These are phyloP conservation scores for Hydropsyche tenuis DNA, from an alignment of 1,140 invertebrate species.

Conservation along the genomic window DNA sequence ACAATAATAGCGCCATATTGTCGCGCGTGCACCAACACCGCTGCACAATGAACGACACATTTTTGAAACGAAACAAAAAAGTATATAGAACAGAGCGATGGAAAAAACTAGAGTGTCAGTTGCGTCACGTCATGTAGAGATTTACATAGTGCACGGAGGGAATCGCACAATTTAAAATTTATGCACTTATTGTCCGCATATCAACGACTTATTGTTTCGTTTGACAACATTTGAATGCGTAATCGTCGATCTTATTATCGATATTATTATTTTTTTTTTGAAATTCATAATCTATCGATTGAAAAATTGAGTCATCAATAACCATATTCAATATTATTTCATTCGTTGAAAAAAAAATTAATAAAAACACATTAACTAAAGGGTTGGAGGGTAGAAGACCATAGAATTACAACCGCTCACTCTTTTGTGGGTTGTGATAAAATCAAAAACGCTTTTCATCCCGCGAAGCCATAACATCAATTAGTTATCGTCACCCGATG, in stretches of 20 bases:
- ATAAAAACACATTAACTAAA: too few relatives aligned
- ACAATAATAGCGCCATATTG: conserved; percentile 48
- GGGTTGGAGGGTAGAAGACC: too few relatives aligned
- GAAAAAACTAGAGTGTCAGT: conserved; percentile 32
- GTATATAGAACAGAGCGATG: too few relatives aligned
- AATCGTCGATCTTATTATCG: too few relatives aligned
- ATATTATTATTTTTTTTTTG: too few relatives aligned
- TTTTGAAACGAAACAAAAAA: conserved; percentile 6
- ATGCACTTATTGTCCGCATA: not conserved
- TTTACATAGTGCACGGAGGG: conserved; percentile 13
- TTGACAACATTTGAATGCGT: not conserved
- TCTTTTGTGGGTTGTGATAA: not conserved
- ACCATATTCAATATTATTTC: too few relatives aligned
- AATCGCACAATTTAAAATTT: not conserved
- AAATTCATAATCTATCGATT: too few relatives aligned
- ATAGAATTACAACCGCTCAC: too few relatives aligned
- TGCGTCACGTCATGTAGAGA: conserved; percentile 12
- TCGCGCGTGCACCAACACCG: conserved; percentile 40
- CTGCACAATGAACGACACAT: conserved; percentile 29
- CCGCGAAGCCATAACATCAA: conserved; percentile 42
- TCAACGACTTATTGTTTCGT: not conserved
- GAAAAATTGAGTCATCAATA: too few relatives aligned
- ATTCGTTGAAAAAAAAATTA: too few relatives aligned
- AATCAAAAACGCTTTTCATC: conserved; percentile 15
- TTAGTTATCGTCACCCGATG: conserved; percentile 46